Base-by-base conservation (phyloP, 2,113 vertebrate genomes). In the Onychostruthus taczanowskii region DNA sequence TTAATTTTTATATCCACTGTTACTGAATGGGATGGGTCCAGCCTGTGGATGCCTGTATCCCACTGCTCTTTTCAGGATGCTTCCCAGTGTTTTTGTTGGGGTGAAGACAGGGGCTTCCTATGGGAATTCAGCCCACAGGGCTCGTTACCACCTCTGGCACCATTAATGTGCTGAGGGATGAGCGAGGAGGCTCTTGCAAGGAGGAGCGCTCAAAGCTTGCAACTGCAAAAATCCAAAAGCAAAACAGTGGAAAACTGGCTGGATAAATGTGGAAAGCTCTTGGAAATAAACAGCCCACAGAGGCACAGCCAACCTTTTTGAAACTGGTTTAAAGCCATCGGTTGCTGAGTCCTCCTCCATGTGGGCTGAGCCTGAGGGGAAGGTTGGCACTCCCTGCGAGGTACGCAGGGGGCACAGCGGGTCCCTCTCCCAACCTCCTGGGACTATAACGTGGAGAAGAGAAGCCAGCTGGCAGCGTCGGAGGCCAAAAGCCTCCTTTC, bases 241-340 rank as follows among this genome's bases (percentile, higher is more conserved):
- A 90, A 86, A 92, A 55, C 83, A 87, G 73, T 5, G 8, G 89
- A 93, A 95, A 94, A 72, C 73, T 80, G 76, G 85, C 83, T 84
- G 90, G 83, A 70, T 67, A 72, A 81, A 74, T 22, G 58, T 1
- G 4, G 94, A 91, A 84, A 81, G 75, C 10, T 6, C 53, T 87
- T 91, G 89, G 81, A 96, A 89, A 84, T 37, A 92, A 95, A 86
- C 67, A 91, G 49, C 44, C 77, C 27, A 13, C 1, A 5, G 64
- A 70, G 37, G 62, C 12, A 2, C 52, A 81, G 82, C 68, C 92
- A 94, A 43, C 14, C 72, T 90, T 94, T 81, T 37, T 0, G 3
- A 94, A 88, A 84, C 19, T 4, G 0, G 13, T 83, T 94, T 66
- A 43, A 83, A 93, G 64, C 0, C 1, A 59, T n/a, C 0, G 0